A percentile compares a stretch with the other conserved stretches of the same genome.
phyloP scores from a whole-genome alignment of 1,140 invertebrate genomes.

The Bombus waltoni region DNA sequence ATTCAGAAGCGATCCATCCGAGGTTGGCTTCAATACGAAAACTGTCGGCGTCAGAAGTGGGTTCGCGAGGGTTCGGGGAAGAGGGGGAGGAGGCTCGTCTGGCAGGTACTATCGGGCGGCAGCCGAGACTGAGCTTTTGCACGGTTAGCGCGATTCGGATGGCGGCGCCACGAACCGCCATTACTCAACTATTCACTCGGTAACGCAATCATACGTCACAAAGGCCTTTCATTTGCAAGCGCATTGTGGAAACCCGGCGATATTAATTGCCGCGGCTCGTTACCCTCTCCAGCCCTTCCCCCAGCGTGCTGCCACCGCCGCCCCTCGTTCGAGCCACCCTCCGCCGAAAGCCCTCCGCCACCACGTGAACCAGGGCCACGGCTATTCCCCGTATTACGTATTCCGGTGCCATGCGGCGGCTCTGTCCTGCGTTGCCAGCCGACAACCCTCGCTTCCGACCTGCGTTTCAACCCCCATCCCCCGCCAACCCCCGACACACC shows the following conservation, averaged over 20 bases:
- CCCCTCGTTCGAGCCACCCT: slow-evolving; percentile 41
- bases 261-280: slow-evolving; percentile 83
- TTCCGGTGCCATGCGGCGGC: slow-evolving; percentile 76
- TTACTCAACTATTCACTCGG: slow-evolving; percentile 83
- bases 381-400: slow-evolving; percentile 77
- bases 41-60: slow-evolving; percentile 50
- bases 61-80: background rate
- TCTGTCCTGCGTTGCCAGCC: slow-evolving; percentile 71
- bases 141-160: slow-evolving; percentile 75
- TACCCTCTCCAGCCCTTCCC: slow-evolving; percentile 73
- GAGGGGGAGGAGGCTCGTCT: slow-evolving; percentile 51
- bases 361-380: slow-evolving; percentile 57
- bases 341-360: slow-evolving; percentile 39
- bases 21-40: slow-evolving; percentile 39
- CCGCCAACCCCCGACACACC: slow-evolving; percentile 16
- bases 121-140: slow-evolving; percentile 71
- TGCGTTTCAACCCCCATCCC: background rate
- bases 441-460: slow-evolving; percentile 68
- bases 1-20: slow-evolving; percentile 38
- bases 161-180: slow-evolving; percentile 77
- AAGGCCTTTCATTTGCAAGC: slow-evolving; percentile 84
- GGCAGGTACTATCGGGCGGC: slow-evolving; percentile 60
- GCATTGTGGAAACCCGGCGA: slow-evolving; percentile 82
- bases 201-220: slow-evolving; percentile 84
- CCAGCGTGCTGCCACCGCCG: slow-evolving; percentile 29